These are phyloP conservation scores for Melanotaenia boesemani DNA, from an alignment of 2,797 vertebrate species.

Conservation along the genomic window DNA sequence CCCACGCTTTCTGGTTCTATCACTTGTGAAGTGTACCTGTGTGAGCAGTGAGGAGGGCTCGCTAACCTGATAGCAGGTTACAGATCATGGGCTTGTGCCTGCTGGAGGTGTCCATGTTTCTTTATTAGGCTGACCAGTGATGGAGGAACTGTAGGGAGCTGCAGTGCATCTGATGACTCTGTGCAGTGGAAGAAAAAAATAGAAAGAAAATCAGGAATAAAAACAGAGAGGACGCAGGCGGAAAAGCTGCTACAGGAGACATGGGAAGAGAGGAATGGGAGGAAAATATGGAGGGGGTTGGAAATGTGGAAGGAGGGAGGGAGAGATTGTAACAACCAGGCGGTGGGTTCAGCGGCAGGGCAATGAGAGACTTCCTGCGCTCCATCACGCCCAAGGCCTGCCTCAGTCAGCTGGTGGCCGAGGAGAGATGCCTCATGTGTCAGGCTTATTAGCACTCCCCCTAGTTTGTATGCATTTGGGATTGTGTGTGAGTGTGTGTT, in stretches of 20 bases:
- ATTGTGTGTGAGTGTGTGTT: conserved; percentile 58
- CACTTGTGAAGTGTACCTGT: conserved; percentile 32
- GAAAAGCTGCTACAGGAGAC: conserved; percentile 60
- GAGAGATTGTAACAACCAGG: conserved; percentile 80
- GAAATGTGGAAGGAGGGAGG: conserved; percentile 55
- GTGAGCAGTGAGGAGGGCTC: conserved; percentile 35
- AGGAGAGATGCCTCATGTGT: conserved; percentile 85
- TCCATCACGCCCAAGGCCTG: conserved; percentile 88
- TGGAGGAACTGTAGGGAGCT: conserved; percentile 73
- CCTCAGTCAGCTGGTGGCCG: conserved; percentile 88
- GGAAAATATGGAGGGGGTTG: conserved; percentile 55
- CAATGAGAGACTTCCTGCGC: conserved; percentile 89
- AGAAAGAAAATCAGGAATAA: conserved; percentile 17
- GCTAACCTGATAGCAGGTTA: conserved; percentile 59
- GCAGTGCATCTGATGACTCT: conserved; percentile 60
- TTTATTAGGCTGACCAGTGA: conserved; percentile 74
- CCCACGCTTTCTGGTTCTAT: conserved; percentile 18
- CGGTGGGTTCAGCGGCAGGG: conserved; percentile 85
- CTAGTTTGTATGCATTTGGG: conserved; percentile 79
- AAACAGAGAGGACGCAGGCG: conserved; percentile 49
- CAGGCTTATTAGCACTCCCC: conserved; percentile 86
- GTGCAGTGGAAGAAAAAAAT: conserved; percentile 15
- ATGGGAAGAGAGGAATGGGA: conserved; percentile 53
- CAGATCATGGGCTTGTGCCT: conserved; percentile 38
- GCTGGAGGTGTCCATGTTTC: conserved; percentile 70